Conservation (phyloP, 2,888 invertebrate genomes). For the Beris chalybata region DNA sequence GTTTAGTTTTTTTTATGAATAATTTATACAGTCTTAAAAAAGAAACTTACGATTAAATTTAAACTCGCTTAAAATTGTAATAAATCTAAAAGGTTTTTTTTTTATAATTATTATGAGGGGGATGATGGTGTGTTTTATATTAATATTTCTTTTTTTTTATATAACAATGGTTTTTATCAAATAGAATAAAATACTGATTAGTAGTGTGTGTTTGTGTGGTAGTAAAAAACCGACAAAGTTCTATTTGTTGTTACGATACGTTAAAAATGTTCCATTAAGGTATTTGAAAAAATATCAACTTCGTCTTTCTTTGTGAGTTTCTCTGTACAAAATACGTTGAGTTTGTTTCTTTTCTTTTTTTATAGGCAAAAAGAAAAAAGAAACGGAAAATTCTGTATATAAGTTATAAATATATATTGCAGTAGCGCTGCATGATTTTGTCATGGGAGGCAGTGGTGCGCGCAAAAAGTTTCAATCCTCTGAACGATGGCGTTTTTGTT, state of each 20-base stretch:
- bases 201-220: constrained; percentile 13
- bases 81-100: no score
- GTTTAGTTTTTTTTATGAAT: no score
- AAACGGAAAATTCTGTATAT: constrained; percentile 1
- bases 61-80: no score
- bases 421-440: constrained; percentile 21
- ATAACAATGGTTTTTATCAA: constrained; percentile 3
- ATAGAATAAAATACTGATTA: constrained; percentile 30
- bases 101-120: no score
- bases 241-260: background rate
- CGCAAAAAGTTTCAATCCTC: background rate
- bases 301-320: background rate
- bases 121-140: no score
- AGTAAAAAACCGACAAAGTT: constrained; percentile 2
- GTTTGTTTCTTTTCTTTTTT: background rate
- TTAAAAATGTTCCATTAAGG: constrained; percentile 3
- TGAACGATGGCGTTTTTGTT: background rate
- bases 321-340: constrained; percentile 10
- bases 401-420: constrained; percentile 22
- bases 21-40: no score
- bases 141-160: constrained; percentile 1
- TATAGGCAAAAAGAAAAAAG: no score
- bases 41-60: no score
- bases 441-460: constrained; percentile 24
- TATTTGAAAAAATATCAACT: constrained; percentile 16